Conservation (phyloP, 1,140 invertebrate genomes). For the Harlomillsia oculata region DNA sequence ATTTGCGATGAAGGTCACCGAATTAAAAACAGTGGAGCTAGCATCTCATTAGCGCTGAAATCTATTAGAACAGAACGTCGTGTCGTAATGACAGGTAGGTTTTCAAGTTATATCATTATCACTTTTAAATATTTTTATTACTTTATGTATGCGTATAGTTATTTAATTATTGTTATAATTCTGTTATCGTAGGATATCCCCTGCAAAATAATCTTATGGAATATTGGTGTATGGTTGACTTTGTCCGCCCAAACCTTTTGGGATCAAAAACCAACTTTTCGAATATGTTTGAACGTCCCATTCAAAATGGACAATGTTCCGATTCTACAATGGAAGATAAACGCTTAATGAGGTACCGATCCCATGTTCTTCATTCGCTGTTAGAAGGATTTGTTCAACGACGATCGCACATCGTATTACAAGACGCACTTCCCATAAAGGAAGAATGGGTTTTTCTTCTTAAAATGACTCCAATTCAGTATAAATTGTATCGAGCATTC, state of each 20-base stretch:
- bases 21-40: conserved; percentile 92
- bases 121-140: neutral
- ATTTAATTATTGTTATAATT: too few species aligned
- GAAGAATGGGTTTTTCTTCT: conserved; percentile 84
- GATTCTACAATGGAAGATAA: conserved; percentile 85
- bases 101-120: neutral
- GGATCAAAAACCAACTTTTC: conserved; percentile 88
- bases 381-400: conserved; percentile 85
- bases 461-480: conserved; percentile 75
- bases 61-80: conserved; percentile 80
- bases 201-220: conserved; percentile 93
- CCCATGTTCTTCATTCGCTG: conserved; percentile 79
- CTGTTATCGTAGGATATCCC: conserved; percentile 64
- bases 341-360: conserved; percentile 75
- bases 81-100: conserved; percentile 68
- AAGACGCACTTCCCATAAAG: conserved; percentile 75
- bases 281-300: conserved; percentile 91
- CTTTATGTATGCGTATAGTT: too few species aligned
- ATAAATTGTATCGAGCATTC: conserved; percentile 76
- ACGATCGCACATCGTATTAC: conserved; percentile 54
- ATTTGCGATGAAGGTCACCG: conserved; percentile 93
- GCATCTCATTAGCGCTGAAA: conserved; percentile 82
- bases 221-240: conserved; percentile 96
- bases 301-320: conserved; percentile 87
- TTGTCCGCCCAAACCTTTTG: conserved; percentile 72